Conservation (phyloP, 2,888 invertebrate genomes). For the Cheilosia grossa region DNA sequence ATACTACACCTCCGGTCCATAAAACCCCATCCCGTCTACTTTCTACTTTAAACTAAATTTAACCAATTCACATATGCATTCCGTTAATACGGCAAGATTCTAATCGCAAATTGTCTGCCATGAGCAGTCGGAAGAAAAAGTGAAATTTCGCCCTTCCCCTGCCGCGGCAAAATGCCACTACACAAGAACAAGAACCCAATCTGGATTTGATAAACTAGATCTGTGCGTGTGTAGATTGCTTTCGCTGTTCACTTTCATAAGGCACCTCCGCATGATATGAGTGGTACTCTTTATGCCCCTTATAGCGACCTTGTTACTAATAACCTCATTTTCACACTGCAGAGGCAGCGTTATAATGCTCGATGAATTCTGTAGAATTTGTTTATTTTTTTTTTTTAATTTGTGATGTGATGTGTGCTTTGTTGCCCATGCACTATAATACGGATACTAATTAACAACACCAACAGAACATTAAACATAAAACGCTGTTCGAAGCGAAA, state of each 20-base stretch:
- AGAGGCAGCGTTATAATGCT: conserved; percentile 43
- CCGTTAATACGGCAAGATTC: conserved; percentile 21
- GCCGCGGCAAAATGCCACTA: too few relatives aligned
- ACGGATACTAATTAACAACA: conserved; percentile 63
- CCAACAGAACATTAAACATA: conserved; percentile 27
- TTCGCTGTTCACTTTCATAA: conserved; percentile 61
- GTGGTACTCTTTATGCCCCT: conserved; percentile 20
- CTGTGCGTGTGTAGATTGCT: conserved; percentile 29
- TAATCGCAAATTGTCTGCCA: conserved; percentile 58
- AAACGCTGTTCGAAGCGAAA: conserved; percentile 48
- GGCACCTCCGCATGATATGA: conserved; percentile 25
- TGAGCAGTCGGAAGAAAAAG: conserved; percentile 55
- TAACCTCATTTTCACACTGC: conserved; percentile 77
- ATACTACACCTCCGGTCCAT: conserved; percentile 4
- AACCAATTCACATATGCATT: conserved; percentile 40
- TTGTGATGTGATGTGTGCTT: conserved; percentile 11
- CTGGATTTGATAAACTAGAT: conserved; percentile 59
- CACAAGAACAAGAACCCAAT: conserved; percentile 34
- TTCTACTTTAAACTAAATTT: conserved; percentile 59
- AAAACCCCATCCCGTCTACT: conserved; percentile 21
- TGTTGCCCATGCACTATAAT: conserved; percentile 21
- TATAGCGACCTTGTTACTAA: conserved; percentile 77
- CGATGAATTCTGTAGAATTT: conserved; percentile 46
- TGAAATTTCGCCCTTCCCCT: conserved; percentile 50
- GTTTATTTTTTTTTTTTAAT: conserved; percentile 15